Conservation (phyloP, 2,797 vertebrate genomes). For the Momotus momota region DNA sequence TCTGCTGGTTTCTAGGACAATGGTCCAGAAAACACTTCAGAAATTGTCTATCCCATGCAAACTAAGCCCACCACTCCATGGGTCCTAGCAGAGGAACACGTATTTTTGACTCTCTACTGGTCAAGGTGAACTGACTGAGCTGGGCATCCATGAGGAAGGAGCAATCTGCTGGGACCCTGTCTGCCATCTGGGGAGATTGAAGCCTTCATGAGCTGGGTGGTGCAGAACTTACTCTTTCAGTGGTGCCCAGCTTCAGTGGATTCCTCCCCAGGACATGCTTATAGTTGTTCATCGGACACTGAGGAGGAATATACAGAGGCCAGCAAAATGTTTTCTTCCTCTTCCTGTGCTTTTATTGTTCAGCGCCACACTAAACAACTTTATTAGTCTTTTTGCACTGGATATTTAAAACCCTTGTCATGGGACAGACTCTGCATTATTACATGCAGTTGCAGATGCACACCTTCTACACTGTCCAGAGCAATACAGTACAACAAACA, state of each 20-base stretch:
- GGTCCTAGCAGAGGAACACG: background rate
- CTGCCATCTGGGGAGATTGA: background rate
- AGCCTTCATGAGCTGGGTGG: background rate
- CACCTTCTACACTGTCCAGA: background rate
- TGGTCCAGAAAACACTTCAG: background rate
- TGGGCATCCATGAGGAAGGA: background rate
- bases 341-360: background rate
- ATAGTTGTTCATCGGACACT: background rate
- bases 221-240: background rate
- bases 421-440: background rate
- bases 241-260: too few species aligned
- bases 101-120: background rate
- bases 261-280: background rate
- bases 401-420: background rate
- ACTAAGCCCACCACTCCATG: background rate
- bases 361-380: background rate
- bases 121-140: background rate
- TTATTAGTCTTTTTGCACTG: background rate
- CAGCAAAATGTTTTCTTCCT: background rate
- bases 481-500: background rate
- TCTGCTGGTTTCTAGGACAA: background rate
- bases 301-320: background rate
- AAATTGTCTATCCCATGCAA: background rate
- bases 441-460: background rate
- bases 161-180: fast-evolving